Evolutionary conservation across 2,113 vertebrate genomes (phyloP).

Genomic region (Octodon degus): DNA sequence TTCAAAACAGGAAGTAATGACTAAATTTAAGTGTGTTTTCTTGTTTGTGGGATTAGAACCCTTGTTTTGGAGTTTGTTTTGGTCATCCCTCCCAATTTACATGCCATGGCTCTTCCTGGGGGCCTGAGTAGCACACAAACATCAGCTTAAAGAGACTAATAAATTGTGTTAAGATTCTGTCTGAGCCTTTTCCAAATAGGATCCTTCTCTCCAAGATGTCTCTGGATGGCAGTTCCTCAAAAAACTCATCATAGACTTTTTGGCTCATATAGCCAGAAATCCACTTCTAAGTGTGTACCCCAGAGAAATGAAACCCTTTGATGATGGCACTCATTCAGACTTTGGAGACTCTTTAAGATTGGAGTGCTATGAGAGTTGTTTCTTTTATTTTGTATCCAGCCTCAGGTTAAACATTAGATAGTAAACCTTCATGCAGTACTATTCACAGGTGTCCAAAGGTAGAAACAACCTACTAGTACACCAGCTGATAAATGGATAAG

Average conservation of each 20-base stretch:
- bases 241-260: not conserved
- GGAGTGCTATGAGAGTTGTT: not conserved
- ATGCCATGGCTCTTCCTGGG: constrained; percentile 51
- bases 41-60: constrained; percentile 83
- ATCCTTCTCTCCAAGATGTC: not conserved
- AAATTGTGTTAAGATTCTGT: not conserved
- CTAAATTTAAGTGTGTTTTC: constrained; percentile 83
- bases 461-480: not conserved
- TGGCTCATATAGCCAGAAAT: not conserved
- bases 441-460: not conserved
- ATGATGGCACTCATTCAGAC: not conserved
- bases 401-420: constrained; percentile 40
- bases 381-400: constrained; percentile 5
- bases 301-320: constrained; percentile 25
- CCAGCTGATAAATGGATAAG: not conserved
- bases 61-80: constrained; percentile 77
- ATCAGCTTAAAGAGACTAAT: constrained; percentile 6
- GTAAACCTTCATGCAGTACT: not conserved
- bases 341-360: not conserved
- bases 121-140: not conserved
- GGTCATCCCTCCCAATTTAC: constrained; percentile 75
- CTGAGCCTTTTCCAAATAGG: constrained; percentile 16
- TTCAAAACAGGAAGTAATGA: constrained; percentile 83
- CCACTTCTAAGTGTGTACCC: not conserved
- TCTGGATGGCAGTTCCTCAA: not conserved